These are phyloP conservation scores for Lordiphosa clarofinis DNA, from an alignment of 1,140 invertebrate species.

Conservation along the genomic window DNA sequence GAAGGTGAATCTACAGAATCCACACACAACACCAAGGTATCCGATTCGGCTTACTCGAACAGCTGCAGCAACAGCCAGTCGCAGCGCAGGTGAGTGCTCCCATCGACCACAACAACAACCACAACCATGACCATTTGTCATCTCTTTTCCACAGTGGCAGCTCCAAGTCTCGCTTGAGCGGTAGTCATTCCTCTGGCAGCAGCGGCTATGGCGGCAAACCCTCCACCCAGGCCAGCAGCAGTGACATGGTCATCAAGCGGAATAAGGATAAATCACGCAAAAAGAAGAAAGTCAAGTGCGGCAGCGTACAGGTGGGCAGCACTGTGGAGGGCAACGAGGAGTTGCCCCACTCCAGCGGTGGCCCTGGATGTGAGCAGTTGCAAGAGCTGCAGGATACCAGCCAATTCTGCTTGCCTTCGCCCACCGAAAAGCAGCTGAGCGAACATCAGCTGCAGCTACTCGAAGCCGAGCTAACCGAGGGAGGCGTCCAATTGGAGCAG, in stretches of 20 bases:
- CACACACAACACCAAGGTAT: constrained; percentile 83
- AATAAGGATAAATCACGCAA: constrained; percentile 81
- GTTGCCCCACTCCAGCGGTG: constrained; percentile 5
- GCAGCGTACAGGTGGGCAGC: constrained; percentile 16
- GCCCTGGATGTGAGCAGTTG: constrained; percentile 7
- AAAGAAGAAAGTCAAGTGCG: constrained; percentile 80
- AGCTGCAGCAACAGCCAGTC: constrained; percentile 89
- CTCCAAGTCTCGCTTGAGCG: constrained; percentile 88
- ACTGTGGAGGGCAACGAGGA: constrained; percentile 35
- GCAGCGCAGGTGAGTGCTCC: constrained; percentile 83
- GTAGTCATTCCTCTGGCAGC: constrained; percentile 87
- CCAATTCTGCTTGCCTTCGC: constrained; percentile 2
- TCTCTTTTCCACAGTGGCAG: constrained; percentile 83
- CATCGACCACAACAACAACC: not conserved
- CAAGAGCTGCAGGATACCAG: constrained; percentile 22
- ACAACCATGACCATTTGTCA: too few species aligned
- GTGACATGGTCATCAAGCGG: constrained; percentile 80
- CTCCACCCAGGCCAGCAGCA: constrained; percentile 81
- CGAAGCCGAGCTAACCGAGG: constrained; percentile 38
- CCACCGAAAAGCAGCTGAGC: constrained; percentile 14
- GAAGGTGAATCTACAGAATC: constrained; percentile 77
- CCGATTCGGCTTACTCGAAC: constrained; percentile 89
- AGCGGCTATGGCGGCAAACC: constrained; percentile 87
- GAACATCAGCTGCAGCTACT: constrained; percentile 22
- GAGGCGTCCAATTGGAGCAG: constrained; percentile 31